Percentiles rank a stretch among this genome's conserved stretches.
Evolutionary conservation across 2,888 invertebrate genomes (phyloP).

Genomic region (Lutraria lutraria): DNA sequence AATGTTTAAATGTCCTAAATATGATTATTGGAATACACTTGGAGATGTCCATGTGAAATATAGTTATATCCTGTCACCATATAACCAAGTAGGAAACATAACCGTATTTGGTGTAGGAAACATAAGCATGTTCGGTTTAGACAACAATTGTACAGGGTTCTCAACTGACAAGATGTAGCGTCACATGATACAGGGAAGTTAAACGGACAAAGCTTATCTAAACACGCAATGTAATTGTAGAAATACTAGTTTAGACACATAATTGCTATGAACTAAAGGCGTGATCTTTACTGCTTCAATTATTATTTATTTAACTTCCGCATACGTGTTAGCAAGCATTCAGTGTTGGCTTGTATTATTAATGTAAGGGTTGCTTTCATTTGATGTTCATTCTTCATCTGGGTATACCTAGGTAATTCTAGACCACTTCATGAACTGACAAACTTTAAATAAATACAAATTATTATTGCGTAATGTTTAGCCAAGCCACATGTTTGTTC

Average conservation of each 20-base stretch:
- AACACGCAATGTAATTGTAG: not conserved
- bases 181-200: not conserved
- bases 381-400: not conserved
- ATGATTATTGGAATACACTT: not conserved
- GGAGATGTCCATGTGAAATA: not conserved
- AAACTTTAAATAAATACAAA: too few relatives aligned
- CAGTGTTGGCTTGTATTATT: not conserved
- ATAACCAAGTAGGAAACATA: not conserved
- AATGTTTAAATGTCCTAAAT: not conserved
- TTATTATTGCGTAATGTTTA: too few relatives aligned
- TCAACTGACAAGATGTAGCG: not conserved
- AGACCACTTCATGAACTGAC: too few relatives aligned
- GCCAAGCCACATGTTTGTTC: too few relatives aligned
- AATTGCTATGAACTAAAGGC: not conserved
- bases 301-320: constrained; percentile 4
- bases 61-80: not conserved
- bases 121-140: not conserved
- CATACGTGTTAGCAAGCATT: not conserved
- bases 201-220: not conserved
- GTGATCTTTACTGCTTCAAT: not conserved
- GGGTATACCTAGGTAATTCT: too few relatives aligned
- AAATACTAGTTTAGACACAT: not conserved
- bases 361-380: not conserved
- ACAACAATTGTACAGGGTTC: not conserved
- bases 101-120: too few relatives aligned